phyloP scores from a whole-genome alignment of 2,797 vertebrate species.

The Cirrhinus mrigala region DNA sequence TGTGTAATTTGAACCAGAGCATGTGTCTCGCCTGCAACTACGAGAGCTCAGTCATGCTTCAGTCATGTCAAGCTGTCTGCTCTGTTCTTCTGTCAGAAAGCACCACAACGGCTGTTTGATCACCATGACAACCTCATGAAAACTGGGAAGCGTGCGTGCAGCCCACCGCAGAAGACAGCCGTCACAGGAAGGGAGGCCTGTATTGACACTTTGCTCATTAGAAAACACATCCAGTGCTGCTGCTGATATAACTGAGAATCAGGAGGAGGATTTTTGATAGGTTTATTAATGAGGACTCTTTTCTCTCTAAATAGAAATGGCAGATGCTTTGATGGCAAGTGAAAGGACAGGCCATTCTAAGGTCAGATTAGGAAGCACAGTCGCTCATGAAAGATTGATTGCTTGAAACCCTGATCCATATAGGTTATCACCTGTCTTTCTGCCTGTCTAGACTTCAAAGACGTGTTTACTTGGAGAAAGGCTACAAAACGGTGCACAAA shows the following conservation, averaged over 20 bases:
- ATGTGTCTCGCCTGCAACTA: conserved; percentile 16
- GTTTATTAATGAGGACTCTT: conserved; percentile 28
- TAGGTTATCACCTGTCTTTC: conserved; percentile 18
- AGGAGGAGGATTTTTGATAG: conserved; percentile 13
- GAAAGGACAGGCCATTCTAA: conserved; percentile 14
- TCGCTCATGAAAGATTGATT: conserved; percentile 12
- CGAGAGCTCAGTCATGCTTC: conserved; percentile 34
- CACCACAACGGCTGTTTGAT: conserved; percentile 41
- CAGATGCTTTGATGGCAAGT: not conserved
- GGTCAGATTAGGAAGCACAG: conserved; percentile 15
- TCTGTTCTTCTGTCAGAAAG: conserved; percentile 50
- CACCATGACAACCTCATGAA: conserved; percentile 47
- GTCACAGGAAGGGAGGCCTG: conserved; percentile 39
- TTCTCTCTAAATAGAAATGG: conserved; percentile 4
- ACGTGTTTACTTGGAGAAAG: not conserved
- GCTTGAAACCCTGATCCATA: conserved; percentile 22
- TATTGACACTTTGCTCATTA: conserved; percentile 51
- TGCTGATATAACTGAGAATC: conserved; percentile 26
- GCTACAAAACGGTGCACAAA: not conserved
- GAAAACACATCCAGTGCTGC: conserved; percentile 39
- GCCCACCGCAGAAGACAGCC: conserved; percentile 42
- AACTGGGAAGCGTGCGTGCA: not conserved
- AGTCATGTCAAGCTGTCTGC: conserved; percentile 55
- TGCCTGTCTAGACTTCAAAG: conserved; percentile 9
- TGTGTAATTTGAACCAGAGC: conserved; percentile 21